Evolutionary conservation across 2,888 invertebrate species (phyloP), one percentile per base, ranked within the genome.

Genomic region (Sycophila texana): DNA sequence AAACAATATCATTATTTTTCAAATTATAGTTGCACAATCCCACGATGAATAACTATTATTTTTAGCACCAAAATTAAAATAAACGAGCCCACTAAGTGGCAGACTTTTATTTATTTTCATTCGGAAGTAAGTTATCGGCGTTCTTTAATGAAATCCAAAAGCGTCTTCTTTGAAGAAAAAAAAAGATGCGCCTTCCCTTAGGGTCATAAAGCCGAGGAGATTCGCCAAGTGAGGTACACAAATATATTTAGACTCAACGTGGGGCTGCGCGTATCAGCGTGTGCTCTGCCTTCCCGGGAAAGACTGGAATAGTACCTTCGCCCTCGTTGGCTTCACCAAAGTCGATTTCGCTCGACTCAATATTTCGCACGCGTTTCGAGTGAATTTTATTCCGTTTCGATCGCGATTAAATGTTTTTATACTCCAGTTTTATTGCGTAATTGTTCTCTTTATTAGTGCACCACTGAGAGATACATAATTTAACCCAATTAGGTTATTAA

Each of bases 301-400:
- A 71, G 77, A 71, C 77, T 66, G 66, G 77, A 80, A 80, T 80
- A 80, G 77, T 77, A 68, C 20, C 63, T 80, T 65, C 70, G 70
- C 74, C 74, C 74, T 53, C 68, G 53, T 76, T 66, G 26, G 14
- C 18, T 47, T 63, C 61, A 20, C 18, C 30, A n/a, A 60, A 77
- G 13, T 18, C 20, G 53, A 74, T 71, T 74, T 53, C n/a, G 22
- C 51, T 5, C 20, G 2, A 5, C 53, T 49, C 16, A 16, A 13
- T 66, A 60, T 53, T 57, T 70, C 39, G 39, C 10, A 39, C 7
- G 39, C 39, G 20, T 18, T n/a, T 68, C 53, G 65, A 39, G 49
- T 10, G 22, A 30, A 18, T 12, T 73, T n/a, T 2, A 53, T 13
- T 18, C n/a, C 18, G 10, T 20, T n/a, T 53, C 53, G 53, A 14